Base-by-base conservation (phyloP, 1,140 invertebrate species). In the Microplitis mediator region DNA sequence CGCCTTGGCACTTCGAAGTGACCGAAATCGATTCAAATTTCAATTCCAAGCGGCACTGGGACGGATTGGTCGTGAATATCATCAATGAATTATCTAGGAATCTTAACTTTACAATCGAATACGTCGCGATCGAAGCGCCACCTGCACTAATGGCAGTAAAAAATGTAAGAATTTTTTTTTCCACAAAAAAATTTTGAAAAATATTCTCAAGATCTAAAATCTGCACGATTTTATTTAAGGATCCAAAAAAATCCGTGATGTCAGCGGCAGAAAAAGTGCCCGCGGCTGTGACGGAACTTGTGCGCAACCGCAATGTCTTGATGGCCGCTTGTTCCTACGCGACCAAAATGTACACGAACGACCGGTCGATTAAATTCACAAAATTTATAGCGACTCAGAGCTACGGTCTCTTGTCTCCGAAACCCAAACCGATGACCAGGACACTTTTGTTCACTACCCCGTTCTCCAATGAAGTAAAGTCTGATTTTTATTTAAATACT, bases 381-480 rank as follows among this genome's bases (percentile, higher is more conserved):
- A 81, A 89, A 11, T 89, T 93, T 0, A 90, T 97, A 61, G 93
- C 92, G 77, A 89, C 92, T 1, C 94, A 97, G 79, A 88, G 92
- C 0, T 95, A 97, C 75, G 90, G 92, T 0, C 93, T 96, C 77
- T 87, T 97, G 64, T 90, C 92, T 5, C 90, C 92, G 0, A 90
- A 91, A 65, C 95, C 94, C 2, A 88, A 90, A 74, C 93, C 93
- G 79, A 85, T 95, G 3, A 95, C 93, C 72, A 88, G 94, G 77
- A 94, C 92, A 0, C 88, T 95, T 50, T 84, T 97, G 1, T 98
- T 97, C 79, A 91, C 95, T 45, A 91, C 94, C 4, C 96, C 96
- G 2, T 98, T 95, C 81, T 93, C 93, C 3, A 85, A 88, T 39
- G 91, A 93, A 83, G 93, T 94, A 87, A 89, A 35, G 66, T 35